Conservation (phyloP, 2,888 invertebrate genomes). For the Aproaerema taeniolella region DNA sequence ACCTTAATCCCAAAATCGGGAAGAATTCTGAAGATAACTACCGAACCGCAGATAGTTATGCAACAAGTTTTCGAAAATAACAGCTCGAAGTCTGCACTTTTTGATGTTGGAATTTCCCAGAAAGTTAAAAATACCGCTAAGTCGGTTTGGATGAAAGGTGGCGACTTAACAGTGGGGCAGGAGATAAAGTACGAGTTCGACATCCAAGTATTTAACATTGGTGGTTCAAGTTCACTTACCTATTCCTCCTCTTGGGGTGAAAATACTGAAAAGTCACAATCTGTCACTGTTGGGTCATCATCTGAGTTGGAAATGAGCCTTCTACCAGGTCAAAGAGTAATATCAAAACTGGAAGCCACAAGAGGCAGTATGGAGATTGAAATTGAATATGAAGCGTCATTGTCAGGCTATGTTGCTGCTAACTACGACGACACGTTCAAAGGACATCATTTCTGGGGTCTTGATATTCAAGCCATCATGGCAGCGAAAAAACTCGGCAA, state of each 20-base stretch:
- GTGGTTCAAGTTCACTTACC: slow-evolving; percentile 18
- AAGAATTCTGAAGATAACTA: slow-evolving; percentile 20
- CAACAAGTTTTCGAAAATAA: slow-evolving; percentile 24
- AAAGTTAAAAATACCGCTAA: slow-evolving; percentile 28
- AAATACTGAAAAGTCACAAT: slow-evolving; percentile 16
- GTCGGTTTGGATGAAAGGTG: slow-evolving; percentile 27
- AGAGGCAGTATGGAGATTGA: slow-evolving; percentile 28
- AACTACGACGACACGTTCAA: slow-evolving; percentile 29
- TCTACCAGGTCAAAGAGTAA: slow-evolving; percentile 28
- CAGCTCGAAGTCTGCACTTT: slow-evolving; percentile 23
- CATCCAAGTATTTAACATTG: slow-evolving; percentile 17
- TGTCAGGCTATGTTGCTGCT: slow-evolving; percentile 30
- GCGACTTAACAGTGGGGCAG: slow-evolving; percentile 22
- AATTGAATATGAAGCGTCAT: slow-evolving; percentile 32
- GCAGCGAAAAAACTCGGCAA: slow-evolving; percentile 20
- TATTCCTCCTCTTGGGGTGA: slow-evolving; percentile 26
- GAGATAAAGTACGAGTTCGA: slow-evolving; percentile 26
- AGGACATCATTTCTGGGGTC: slow-evolving; percentile 39
- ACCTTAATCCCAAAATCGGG: slow-evolving; percentile 28
- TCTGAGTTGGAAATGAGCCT: slow-evolving; percentile 25
- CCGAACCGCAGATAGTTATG: slow-evolving; percentile 23
- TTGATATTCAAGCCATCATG: slow-evolving; percentile 29
- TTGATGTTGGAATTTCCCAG: slow-evolving; percentile 27
- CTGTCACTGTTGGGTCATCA: slow-evolving; percentile 23
- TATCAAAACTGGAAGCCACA: slow-evolving; percentile 29